Conservation (phyloP, 2,888 invertebrate species). For the Ecliptopera silaceata region DNA sequence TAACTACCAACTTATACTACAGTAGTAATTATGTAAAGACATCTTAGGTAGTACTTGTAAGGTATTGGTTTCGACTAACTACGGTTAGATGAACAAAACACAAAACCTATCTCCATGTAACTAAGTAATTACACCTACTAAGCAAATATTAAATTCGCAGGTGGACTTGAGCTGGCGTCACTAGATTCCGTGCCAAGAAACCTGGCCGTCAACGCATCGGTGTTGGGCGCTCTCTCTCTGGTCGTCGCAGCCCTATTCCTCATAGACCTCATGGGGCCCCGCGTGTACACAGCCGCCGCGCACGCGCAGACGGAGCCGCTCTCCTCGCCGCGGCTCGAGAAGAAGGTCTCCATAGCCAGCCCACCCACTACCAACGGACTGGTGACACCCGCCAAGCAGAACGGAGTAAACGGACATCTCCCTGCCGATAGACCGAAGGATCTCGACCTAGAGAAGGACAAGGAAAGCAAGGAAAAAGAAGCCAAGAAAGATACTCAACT, state of each 20-base stretch:
- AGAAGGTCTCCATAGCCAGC: slow-evolving; percentile 62
- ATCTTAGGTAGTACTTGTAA: too few relatives aligned
- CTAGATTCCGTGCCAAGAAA: slow-evolving; percentile 87
- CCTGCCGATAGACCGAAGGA: slow-evolving; percentile 66
- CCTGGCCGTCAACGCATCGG: slow-evolving; percentile 87
- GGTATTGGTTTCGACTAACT: too few relatives aligned
- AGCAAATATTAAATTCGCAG: slow-evolving; percentile 53
- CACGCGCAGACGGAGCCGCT: slow-evolving; percentile 69
- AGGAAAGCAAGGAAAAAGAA: slow-evolving; percentile 43
- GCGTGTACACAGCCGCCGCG: slow-evolving; percentile 69
- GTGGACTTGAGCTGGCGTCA: slow-evolving; percentile 87
- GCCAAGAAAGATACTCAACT: slow-evolving; percentile 50
- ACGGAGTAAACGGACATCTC: slow-evolving; percentile 35
- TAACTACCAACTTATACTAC: too few relatives aligned
- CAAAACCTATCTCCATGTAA: too few relatives aligned
- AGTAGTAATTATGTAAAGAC: too few relatives aligned
- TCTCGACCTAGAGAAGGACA: slow-evolving; percentile 62
- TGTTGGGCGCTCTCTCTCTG: slow-evolving; percentile 86
- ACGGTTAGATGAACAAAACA: too few relatives aligned
- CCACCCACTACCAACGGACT: slow-evolving; percentile 50
- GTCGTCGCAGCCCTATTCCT: slow-evolving; percentile 87
- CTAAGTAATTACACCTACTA: too few relatives aligned
- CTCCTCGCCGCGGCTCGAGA: slow-evolving; percentile 57
- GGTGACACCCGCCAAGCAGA: slow-evolving; percentile 45
- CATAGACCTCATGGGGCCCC: slow-evolving; percentile 85